phyloP scores from a whole-genome alignment of 2,113 vertebrate species.

The Aldabrachelys gigantea region DNA sequence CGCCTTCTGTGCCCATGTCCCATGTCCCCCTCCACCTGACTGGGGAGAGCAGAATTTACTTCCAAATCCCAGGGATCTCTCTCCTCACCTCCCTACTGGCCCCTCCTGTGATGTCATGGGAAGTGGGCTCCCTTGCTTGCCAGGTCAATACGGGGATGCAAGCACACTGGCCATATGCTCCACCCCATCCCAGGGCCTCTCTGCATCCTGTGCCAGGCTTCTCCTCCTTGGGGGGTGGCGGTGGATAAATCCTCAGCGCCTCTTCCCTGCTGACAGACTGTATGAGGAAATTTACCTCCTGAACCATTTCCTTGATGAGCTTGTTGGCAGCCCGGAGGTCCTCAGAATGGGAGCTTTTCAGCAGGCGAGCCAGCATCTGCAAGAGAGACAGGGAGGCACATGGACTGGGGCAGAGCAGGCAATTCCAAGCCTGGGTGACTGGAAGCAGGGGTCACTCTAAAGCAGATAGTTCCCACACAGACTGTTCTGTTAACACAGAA shows the following conservation, averaged over 20 bases:
- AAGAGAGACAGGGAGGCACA: conserved; percentile 43
- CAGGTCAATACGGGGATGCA: background rate
- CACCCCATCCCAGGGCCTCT: background rate
- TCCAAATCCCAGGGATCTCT: background rate
- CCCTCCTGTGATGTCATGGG: background rate
- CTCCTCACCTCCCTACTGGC: too few relatives aligned
- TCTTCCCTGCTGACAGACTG: background rate
- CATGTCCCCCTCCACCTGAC: background rate
- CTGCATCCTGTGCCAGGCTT: rapidly evolving
- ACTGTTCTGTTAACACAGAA: background rate
- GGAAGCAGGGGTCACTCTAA: background rate
- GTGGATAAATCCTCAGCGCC: background rate
- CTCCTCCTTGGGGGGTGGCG: background rate
- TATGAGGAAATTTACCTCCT: conserved; percentile 83
- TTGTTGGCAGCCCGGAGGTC: conserved; percentile 97
- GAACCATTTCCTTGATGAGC: conserved; percentile 99
- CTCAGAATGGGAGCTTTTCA: conserved; percentile 96
- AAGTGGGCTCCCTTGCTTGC: background rate
- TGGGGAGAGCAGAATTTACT: background rate
- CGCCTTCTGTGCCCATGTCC: background rate
- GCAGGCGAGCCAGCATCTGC: conserved; percentile 91
- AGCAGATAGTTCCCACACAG: background rate
- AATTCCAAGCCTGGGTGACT: background rate
- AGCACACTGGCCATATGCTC: background rate
- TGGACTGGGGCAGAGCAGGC: background rate